Base-by-base conservation (phyloP, 2,797 vertebrate species). In the Falco concolor region DNA sequence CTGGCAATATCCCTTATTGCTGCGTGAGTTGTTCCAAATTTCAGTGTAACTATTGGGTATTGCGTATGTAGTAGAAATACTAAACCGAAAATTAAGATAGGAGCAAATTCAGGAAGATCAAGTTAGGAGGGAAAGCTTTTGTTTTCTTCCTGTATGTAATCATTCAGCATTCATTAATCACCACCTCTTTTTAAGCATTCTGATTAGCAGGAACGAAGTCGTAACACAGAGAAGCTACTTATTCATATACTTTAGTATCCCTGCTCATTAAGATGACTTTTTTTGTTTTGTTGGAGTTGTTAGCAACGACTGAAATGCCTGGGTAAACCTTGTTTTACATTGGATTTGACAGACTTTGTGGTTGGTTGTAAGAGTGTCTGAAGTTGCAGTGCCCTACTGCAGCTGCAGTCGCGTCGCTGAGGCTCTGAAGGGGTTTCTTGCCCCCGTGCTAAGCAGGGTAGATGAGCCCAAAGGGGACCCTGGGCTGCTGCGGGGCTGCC, bases 311-410 rank as follows among this genome's bases (percentile, higher is more conserved):
- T 50, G 21, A 78, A 49, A 70, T 17, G 38, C 11, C n/a, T 25
- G 19, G 34, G 9, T n/a, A 54, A 87, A 12, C 21, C 11, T 4
- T 18, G 7, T 30, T 56, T 63, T 50, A 15, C 10, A 2, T 6
- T 20, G 40, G n/a, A 27, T 42, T 36, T 68, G 34, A 12, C 60
- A 49, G 47, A 7, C 21, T 9, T 13, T 25, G 69, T 12, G 9
- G 24, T 8, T 53, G 40, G 20, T 23, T n/a, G 12, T 2, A 8
- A 20, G 45, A 50, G 13, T 2, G 8, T 17, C 10, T 70, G 4
- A 40, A 12, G 27, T 32, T 11, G 8, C 12, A 2, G 22, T 23
- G n/a, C n/a, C 21, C 27, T 19, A 0, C 2, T 4, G 50, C 57
- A 56, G 42, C 34, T 34, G 28, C 7, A 20, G 22, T 15, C 12